phyloP scores from a whole-genome alignment of 2,797 vertebrate genomes.

The Pangasius djambal region DNA sequence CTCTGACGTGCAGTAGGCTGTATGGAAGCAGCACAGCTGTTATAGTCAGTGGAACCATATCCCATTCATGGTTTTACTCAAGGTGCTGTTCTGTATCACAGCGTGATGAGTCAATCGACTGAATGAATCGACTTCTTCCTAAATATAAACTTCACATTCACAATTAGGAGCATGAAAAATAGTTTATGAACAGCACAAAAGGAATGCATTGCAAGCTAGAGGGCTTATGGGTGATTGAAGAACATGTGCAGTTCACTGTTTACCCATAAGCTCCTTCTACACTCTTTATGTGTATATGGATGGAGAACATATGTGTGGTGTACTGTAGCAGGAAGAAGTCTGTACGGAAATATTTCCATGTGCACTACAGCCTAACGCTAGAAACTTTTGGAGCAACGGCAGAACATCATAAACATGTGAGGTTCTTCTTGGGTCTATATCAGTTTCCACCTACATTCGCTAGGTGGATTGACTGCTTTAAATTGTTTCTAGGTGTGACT shows the following conservation, averaged over 20 bases:
- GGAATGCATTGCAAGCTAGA: not conserved
- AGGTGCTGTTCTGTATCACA: not conserved
- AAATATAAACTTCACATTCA: not conserved
- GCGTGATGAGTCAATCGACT: not conserved
- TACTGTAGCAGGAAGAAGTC: not conserved
- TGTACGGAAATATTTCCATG: slow-evolving; percentile 1
- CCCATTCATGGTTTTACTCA: not conserved
- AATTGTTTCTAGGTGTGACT: not conserved
- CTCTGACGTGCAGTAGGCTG: not conserved
- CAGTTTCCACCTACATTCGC: not conserved
- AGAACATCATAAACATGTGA: not conserved
- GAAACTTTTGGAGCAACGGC: not conserved
- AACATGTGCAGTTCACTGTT: not conserved
- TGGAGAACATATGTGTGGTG: slow-evolving; percentile 1
- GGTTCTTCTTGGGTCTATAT: not conserved
- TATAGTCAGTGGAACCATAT: not conserved
- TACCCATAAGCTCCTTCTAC: not conserved
- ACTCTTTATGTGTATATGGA: not conserved
- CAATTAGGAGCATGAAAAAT: not conserved
- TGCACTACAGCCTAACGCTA: too few relatives aligned
- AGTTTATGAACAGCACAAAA: not conserved
- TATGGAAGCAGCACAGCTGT: not conserved
- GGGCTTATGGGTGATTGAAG: not conserved
- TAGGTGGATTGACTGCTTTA: not conserved
- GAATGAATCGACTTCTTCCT: not conserved